Conservation (phyloP, 2,113 vertebrate species). For the Poecilia latipinna region DNA sequence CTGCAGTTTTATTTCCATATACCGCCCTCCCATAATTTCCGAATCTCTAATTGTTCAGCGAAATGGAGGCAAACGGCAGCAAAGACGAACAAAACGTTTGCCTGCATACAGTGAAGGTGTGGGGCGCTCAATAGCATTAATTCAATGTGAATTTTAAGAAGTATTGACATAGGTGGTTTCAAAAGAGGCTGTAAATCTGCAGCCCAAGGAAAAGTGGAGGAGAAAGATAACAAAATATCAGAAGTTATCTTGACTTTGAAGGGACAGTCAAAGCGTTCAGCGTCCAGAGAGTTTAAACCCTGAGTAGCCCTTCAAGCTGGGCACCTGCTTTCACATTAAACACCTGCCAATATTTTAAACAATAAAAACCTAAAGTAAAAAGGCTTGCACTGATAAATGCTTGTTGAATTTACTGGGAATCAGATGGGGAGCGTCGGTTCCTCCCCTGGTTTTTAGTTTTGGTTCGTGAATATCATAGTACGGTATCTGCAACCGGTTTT, state of each 20-base stretch:
- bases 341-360: background rate
- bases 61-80: slow-evolving; percentile 15
- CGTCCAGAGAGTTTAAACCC: slow-evolving; percentile 14
- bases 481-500: too few species aligned
- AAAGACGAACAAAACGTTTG: slow-evolving; percentile 50
- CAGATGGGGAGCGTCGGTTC: too few species aligned
- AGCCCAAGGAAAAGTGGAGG: slow-evolving; percentile 26
- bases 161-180: slow-evolving; percentile 55
- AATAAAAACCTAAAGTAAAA: too few species aligned
- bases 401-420: too few species aligned
- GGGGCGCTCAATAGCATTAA: slow-evolving; percentile 70
- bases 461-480: too few species aligned
- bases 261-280: slow-evolving; percentile 48
- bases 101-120: slow-evolving; percentile 48
- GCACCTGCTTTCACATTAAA: slow-evolving; percentile 7
- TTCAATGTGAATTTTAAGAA: slow-evolving; percentile 74
- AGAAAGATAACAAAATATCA: slow-evolving; percentile 30
- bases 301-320: background rate
- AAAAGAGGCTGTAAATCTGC: slow-evolving; percentile 46
- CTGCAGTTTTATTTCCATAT: slow-evolving; percentile 40
- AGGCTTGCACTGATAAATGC: too few species aligned
- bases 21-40: slow-evolving; percentile 24
- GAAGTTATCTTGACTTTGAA: slow-evolving; percentile 36
- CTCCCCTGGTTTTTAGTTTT: too few species aligned
- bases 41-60: slow-evolving; percentile 54